phyloP scores from a whole-genome alignment of 1,140 invertebrate species.

The Aplysia californica region DNA sequence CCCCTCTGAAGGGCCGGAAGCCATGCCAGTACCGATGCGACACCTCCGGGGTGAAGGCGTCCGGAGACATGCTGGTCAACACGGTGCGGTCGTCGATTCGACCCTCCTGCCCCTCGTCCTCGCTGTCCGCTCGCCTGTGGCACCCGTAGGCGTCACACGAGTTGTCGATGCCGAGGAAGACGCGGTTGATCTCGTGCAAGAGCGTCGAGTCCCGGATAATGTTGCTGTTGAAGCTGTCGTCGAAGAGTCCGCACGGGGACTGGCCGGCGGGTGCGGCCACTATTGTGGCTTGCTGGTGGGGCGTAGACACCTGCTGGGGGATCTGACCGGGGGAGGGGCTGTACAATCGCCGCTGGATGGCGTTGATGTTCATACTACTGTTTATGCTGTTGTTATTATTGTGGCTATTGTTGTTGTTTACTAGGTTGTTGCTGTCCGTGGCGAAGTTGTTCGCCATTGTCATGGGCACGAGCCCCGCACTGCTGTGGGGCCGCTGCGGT shows the following conservation, averaged over 20 bases:
- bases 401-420: too few relatives aligned
- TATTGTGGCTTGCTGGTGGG: too few relatives aligned
- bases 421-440: too few relatives aligned
- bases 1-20: not conserved
- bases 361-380: too few relatives aligned
- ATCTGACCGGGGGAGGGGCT: too few relatives aligned
- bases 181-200: constrained; percentile 27
- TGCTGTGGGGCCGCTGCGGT: too few relatives aligned
- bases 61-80: not conserved
- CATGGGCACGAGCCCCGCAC: too few relatives aligned
- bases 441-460: too few relatives aligned
- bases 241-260: not conserved
- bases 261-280: too few relatives aligned
- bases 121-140: not conserved
- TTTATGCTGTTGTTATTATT: too few relatives aligned
- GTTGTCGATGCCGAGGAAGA: constrained; percentile 26
- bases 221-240: constrained; percentile 25
- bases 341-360: too few relatives aligned
- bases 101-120: not conserved
- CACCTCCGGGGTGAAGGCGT: constrained; percentile 20
- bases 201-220: constrained; percentile 14
- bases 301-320: too few relatives aligned
- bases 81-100: not conserved
- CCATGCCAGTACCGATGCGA: constrained; percentile 25
- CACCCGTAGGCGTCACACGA: constrained; percentile 18